Base-by-base conservation (phyloP, 2,888 invertebrate species). In the Cryptosula pallasiana region DNA sequence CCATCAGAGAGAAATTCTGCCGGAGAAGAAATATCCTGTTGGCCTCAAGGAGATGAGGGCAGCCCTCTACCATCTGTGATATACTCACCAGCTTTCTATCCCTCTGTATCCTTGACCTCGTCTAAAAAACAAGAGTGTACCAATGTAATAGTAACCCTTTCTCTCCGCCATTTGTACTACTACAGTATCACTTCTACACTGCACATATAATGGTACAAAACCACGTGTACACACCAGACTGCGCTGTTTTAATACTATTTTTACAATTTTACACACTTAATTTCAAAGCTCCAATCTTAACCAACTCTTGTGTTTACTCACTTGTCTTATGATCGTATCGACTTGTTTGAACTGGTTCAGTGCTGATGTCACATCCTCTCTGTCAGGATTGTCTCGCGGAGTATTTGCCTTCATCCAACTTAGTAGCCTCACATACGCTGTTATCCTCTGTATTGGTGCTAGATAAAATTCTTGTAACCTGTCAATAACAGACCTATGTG, bases 391-490 rank as follows among this genome's bases (percentile, higher is more conserved):
- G 23, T 78, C 78, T 57, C 74, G 73, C 0, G 83, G 81, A 1
- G 83, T 83, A 75, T 81, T 79, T 1, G 77, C 74, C 71, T 82
- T 79, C 75, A 83, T 81, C 79, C 81, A 82, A 25, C 77, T 79
- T 69, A 83, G 75, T 55, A 84, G 75, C 0, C 78, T 79, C n/a
- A 81, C 79, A 75, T 82, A 83, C 72, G 83, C 81, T 5, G 76
- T 76, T 34, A 83, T 81, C 16, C 83, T 75, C 20, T 77, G 74
- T 1, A 78, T 76, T 1, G 83, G 82, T 35, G 86, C 75, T 55
- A 84, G 78, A 76, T 88, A 78, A 75, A 86, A 83, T 72, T 87
- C 83, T 25, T 80, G 85, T 75, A 77, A 78, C 75, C 87, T 87
- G 74, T 35, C 74, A 74, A 69, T 45, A 55, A n/a, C 20, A n/a